Conservation (phyloP, 2,888 invertebrate genomes). For the Agrotis exclamationis region DNA sequence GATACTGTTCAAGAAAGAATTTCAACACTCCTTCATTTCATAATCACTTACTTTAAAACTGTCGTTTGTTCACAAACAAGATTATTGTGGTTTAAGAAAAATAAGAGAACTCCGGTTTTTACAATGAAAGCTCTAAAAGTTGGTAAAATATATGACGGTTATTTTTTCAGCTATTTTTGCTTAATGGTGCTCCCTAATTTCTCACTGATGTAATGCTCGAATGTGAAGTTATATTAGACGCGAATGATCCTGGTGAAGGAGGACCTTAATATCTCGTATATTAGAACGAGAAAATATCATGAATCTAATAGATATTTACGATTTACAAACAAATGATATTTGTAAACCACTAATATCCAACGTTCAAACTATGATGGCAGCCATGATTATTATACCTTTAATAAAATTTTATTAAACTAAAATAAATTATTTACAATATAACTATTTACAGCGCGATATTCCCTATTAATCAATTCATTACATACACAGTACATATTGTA, state of each 20-base stretch:
- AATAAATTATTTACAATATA: slow-evolving; percentile 43
- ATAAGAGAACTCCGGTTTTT: too few relatives aligned
- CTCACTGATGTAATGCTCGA: too few relatives aligned
- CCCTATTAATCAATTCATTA: slow-evolving; percentile 14
- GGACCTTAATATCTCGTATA: not conserved
- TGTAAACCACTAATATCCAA: slow-evolving; percentile 12
- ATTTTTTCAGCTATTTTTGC: not conserved
- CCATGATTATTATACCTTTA: not conserved
- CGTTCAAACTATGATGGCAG: not conserved
- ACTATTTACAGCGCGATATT: slow-evolving; percentile 46
- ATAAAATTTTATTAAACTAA: not conserved
- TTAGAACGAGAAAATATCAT: not conserved
- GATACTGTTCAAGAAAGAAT: not conserved
- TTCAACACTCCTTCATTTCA: not conserved
- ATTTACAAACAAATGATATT: not conserved
- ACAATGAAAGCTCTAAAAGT: not conserved
- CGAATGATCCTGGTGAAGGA: too few relatives aligned
- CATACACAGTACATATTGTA: not conserved
- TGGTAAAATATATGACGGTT: not conserved
- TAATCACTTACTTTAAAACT: not conserved
- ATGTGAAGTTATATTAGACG: too few relatives aligned
- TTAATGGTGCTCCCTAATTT: too few relatives aligned
- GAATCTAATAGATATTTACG: not conserved
- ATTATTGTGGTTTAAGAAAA: not conserved
- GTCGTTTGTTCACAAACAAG: not conserved